Conservation (phyloP, 2,888 invertebrate species). For the Eristalinus aeneus region DNA sequence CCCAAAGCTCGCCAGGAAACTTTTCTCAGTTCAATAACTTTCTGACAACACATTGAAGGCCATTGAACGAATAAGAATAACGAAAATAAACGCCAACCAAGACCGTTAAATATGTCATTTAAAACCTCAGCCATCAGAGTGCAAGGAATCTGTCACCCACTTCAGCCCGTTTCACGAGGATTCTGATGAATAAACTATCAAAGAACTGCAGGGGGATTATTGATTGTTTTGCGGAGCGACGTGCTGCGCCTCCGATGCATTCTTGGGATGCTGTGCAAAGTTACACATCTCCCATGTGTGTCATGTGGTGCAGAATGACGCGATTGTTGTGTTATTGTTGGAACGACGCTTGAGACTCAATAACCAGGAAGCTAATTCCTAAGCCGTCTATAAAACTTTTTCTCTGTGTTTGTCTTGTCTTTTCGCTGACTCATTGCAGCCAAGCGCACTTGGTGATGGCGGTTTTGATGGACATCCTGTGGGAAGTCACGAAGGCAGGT, state of each 20-base stretch:
- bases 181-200: neutral
- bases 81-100: no score
- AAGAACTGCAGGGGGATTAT: neutral
- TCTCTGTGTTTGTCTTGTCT: neutral
- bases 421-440: neutral
- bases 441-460: neutral
- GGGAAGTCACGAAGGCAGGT: neutral
- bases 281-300: neutral
- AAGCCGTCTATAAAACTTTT: constrained; percentile 4
- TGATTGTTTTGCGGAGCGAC: neutral
- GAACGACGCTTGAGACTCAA: constrained; percentile 47
- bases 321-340: constrained; percentile 6
- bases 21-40: no score
- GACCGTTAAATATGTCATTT: neutral
- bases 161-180: neutral
- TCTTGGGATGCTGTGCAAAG: neutral
- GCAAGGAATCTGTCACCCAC: no score
- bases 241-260: neutral
- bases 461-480: neutral
- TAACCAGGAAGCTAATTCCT: constrained; percentile 60
- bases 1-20: no score
- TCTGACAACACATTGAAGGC: no score
- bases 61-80: neutral
- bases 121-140: neutral
- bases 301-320: neutral